Evolutionary conservation across 2,888 invertebrate genomes (phyloP).

Genomic region (Mythimna ferrago): DNA sequence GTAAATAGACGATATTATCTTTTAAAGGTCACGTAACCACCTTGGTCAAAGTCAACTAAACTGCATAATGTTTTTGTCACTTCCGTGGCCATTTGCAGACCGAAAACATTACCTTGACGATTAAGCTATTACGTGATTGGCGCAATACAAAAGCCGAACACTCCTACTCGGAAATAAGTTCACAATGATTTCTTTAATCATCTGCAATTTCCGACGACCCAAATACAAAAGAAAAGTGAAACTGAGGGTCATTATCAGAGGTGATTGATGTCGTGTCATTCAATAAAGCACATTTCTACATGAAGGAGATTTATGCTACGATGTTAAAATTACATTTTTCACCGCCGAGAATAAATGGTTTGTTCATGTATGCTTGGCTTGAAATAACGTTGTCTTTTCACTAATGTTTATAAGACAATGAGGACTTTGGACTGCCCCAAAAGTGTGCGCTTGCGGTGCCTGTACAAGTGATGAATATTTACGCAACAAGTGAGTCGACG

Average conservation of each 20-base stretch:
- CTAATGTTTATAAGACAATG: slow-evolving; percentile 28
- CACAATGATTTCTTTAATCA: slow-evolving; percentile 73
- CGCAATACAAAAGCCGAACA: slow-evolving; percentile 64
- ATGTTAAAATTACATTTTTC: slow-evolving; percentile 35
- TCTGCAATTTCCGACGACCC: slow-evolving; percentile 68
- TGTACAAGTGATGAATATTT: slow-evolving; percentile 75
- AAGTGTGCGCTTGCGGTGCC: slow-evolving; percentile 55
- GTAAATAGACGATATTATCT: slow-evolving; percentile 67
- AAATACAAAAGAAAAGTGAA: slow-evolving; percentile 78
- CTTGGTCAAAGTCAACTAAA: slow-evolving; percentile 72
- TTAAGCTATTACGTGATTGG: slow-evolving; percentile 66
- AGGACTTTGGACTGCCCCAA: slow-evolving; percentile 37
- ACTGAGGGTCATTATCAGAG: slow-evolving; percentile 73
- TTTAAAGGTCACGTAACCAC: slow-evolving; percentile 70
- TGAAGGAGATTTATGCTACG: slow-evolving; percentile 69
- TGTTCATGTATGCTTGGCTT: slow-evolving; percentile 11
- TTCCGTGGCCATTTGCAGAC: slow-evolving; percentile 77
- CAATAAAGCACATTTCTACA: slow-evolving; percentile 68
- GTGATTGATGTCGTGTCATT: slow-evolving; percentile 76
- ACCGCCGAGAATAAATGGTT: slow-evolving; percentile 8
- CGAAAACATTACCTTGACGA: slow-evolving; percentile 72
- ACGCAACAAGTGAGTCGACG: slow-evolving; percentile 75
- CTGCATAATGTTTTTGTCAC: slow-evolving; percentile 71
- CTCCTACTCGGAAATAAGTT: slow-evolving; percentile 73
- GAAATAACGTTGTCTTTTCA: slow-evolving; percentile 8